Percentiles rank a stretch among this genome's conserved stretches.
These are phyloP conservation scores for Sinosuthora webbiana DNA, from an alignment of 2,113 vertebrate genomes.

Conservation along the genomic window DNA sequence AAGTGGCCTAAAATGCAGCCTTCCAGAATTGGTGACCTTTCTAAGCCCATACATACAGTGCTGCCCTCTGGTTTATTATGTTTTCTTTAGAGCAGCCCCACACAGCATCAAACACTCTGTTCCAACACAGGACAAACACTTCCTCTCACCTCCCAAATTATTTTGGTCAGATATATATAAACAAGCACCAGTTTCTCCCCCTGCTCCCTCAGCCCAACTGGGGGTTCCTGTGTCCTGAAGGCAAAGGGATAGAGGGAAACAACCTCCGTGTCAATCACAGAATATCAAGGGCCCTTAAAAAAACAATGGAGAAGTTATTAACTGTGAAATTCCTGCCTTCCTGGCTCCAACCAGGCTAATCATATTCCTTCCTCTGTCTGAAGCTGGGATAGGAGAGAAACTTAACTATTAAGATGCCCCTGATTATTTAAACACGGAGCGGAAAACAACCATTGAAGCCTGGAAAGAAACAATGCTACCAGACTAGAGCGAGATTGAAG, in stretches of 20 bases:
- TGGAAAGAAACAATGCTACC: neutral
- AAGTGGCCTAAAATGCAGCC: neutral
- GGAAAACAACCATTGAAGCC: neutral
- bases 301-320: slow-evolving; percentile 53
- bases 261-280: slow-evolving; percentile 4
- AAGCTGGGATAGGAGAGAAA: neutral
- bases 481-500: neutral
- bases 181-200: neutral
- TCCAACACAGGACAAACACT: neutral
- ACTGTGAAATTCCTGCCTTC: slow-evolving; percentile 62
- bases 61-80: neutral
- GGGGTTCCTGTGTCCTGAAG: neutral
- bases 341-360: slow-evolving; percentile 55
- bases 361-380: slow-evolving; percentile 51
- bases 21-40: neutral
- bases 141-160: neutral
- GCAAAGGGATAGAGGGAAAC: slow-evolving; percentile 9
- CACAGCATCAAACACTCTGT: neutral
- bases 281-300: slow-evolving; percentile 39
- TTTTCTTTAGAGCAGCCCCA: neutral
- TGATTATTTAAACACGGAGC: neutral
- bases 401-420: slow-evolving; percentile 20
- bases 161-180: neutral
- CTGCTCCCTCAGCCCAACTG: neutral
- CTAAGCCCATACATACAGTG: neutral